phyloP scores from a whole-genome alignment of 2,888 invertebrate species.

The Callyntrura guangdongensis region DNA sequence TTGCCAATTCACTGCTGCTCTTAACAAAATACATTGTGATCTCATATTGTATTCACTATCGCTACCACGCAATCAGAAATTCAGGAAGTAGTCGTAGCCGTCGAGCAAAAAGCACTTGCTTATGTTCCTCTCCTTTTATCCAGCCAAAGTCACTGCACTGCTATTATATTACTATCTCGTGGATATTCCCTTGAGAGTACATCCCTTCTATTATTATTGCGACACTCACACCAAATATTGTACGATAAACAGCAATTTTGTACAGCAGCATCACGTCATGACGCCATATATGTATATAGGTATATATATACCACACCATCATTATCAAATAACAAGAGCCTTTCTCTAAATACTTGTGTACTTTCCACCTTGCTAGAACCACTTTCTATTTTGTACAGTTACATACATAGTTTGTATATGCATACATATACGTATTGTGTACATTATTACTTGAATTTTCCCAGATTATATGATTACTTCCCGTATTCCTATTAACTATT shows the following conservation, averaged over 20 bases:
- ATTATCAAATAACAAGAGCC: slow-evolving; percentile 21
- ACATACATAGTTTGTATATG: not conserved
- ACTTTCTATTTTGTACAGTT: slow-evolving; percentile 42
- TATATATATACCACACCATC: not conserved
- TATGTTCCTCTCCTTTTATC: slow-evolving; percentile 40
- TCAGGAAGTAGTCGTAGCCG: not conserved
- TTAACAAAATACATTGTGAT: slow-evolving; percentile 53
- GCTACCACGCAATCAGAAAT: slow-evolving; percentile 38
- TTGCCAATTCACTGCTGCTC: slow-evolving; percentile 64
- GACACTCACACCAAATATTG: slow-evolving; percentile 54
- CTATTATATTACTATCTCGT: slow-evolving; percentile 34
- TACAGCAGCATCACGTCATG: not conserved
- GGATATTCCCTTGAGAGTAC: slow-evolving; percentile 53
- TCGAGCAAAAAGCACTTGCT: slow-evolving; percentile 6
- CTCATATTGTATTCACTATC: slow-evolving; percentile 25
- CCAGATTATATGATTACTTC: slow-evolving; percentile 37
- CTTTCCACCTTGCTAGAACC: slow-evolving; percentile 3
- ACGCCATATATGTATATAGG: not conserved
- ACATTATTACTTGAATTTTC: slow-evolving; percentile 48
- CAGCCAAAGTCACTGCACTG: slow-evolving; percentile 30
- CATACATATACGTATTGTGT: too few species aligned
- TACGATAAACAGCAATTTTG: not conserved
- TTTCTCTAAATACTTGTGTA: not conserved
- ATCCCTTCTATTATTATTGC: slow-evolving; percentile 61
- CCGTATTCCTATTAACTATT: slow-evolving; percentile 23